These are phyloP conservation scores for Corella eumyota DNA, from an alignment of 23 tunicate genomes.

Conservation along the genomic window DNA sequence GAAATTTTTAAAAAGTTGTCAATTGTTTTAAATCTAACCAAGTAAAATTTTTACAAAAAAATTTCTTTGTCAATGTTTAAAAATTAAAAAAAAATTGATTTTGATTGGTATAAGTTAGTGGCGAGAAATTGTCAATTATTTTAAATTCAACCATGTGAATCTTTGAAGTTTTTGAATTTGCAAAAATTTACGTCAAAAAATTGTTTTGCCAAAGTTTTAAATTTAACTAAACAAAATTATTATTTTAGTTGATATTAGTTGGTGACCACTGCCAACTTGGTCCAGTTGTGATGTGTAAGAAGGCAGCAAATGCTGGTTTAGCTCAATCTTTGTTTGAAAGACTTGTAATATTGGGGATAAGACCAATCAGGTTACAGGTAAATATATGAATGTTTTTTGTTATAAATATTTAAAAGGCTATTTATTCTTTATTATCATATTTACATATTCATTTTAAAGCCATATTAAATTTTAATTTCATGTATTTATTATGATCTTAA, in stretches of 20 bases:
- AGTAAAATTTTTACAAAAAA: too few relatives aligned
- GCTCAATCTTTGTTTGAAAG: slow-evolving; percentile 95
- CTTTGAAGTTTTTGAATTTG: too few relatives aligned
- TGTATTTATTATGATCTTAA: too few relatives aligned
- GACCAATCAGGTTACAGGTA: slow-evolving; percentile 96
- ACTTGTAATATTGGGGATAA: slow-evolving; percentile 82
- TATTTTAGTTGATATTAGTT: slow-evolving; percentile 71
- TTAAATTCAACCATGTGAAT: too few relatives aligned
- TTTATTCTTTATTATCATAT: not conserved
- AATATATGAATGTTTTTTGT: not conserved
- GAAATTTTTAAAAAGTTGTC: not conserved
- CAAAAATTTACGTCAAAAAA: too few relatives aligned
- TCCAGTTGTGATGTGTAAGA: slow-evolving; percentile 98
- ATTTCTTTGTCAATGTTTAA: not conserved
- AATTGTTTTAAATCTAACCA: not conserved
- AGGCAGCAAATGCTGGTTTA: slow-evolving; percentile 93
- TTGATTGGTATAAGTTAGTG: too few relatives aligned
- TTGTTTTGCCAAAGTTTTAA: too few relatives aligned
- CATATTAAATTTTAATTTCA: not conserved
- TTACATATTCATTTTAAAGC: too few relatives aligned
- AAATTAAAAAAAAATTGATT: not conserved
- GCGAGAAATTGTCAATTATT: too few relatives aligned
- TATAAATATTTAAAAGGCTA: not conserved
- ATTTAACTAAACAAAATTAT: slow-evolving; percentile 3
- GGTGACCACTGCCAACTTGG: slow-evolving; percentile 99